A percentile compares a stretch with the other conserved stretches of the same genome.
Conservation (phyloP, 1,140 invertebrate species). For the Drosophila melanogaster region DNA sequence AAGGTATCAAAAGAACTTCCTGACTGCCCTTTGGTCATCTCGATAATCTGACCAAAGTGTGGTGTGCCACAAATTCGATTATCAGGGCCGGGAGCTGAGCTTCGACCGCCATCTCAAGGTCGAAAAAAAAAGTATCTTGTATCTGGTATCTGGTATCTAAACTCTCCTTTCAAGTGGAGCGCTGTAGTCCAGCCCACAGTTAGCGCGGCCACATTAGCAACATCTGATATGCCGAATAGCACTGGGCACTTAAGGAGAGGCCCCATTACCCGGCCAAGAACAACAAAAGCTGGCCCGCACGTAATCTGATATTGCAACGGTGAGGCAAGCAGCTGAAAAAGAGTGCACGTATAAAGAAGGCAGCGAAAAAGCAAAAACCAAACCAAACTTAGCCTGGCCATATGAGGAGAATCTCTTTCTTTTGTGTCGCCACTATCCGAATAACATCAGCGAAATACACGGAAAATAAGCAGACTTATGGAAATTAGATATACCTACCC, state of each 20-base stretch:
- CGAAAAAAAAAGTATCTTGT: slow-evolving; percentile 36
- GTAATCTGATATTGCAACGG: slow-evolving; percentile 75
- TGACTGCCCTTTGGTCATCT: slow-evolving; percentile 22
- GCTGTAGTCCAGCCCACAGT: slow-evolving; percentile 24
- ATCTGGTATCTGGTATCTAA: slow-evolving; percentile 37
- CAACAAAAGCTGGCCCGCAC: slow-evolving; percentile 63
- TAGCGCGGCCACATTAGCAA: slow-evolving; percentile 47
- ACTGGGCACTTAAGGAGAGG: slow-evolving; percentile 33
- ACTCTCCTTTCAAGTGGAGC: slow-evolving; percentile 53
- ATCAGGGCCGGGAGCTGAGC: slow-evolving; percentile 21
- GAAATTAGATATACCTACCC: background rate
- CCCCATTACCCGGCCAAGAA: slow-evolving; percentile 11
- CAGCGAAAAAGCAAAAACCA: slow-evolving; percentile 44
- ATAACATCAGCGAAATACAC: slow-evolving; percentile 37
- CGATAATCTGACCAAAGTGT: background rate
- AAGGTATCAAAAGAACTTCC: slow-evolving; percentile 23
- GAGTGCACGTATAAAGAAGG: slow-evolving; percentile 36
- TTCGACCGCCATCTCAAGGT: slow-evolving; percentile 47
- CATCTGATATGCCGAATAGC: slow-evolving; percentile 56
- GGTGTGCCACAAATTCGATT: slow-evolving; percentile 34
- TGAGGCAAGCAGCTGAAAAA: slow-evolving; percentile 47
- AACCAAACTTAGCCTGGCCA: slow-evolving; percentile 48
- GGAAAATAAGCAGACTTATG: slow-evolving; percentile 13
- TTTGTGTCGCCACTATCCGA: slow-evolving; percentile 47
- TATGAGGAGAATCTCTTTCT: slow-evolving; percentile 56